phyloP scores from a whole-genome alignment of 2,113 vertebrate species.

The Laterallus jamaicensis region DNA sequence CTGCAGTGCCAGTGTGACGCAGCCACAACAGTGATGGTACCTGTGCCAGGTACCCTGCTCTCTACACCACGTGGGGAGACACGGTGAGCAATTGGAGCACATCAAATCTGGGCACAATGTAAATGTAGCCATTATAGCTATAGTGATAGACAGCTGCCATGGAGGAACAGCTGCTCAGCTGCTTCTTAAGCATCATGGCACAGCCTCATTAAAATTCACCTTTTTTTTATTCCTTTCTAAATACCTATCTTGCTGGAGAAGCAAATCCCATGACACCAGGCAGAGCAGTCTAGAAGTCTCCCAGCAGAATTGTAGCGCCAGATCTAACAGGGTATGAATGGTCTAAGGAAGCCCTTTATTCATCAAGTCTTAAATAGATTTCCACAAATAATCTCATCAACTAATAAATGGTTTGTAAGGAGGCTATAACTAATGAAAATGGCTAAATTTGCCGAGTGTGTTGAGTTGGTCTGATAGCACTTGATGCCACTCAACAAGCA shows the following conservation, averaged over 20 bases:
- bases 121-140: not conserved
- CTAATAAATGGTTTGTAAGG: not conserved
- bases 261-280: not conserved
- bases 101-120: not conserved
- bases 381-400: conserved; percentile 1
- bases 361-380: not conserved
- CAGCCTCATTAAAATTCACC: not conserved
- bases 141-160: not conserved
- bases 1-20: not conserved
- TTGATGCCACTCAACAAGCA: not conserved
- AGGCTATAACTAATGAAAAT: not conserved
- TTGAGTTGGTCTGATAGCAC: not conserved
- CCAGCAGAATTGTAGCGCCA: not conserved
- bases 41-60: fast-evolving
- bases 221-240: not conserved
- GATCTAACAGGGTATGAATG: not conserved
- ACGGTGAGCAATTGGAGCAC: not conserved
- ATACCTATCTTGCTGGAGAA: not conserved
- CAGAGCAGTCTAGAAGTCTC: not conserved
- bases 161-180: not conserved
- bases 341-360: not conserved
- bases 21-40: fast-evolving
- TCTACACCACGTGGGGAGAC: fast-evolving
- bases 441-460: not conserved
- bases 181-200: not conserved